Evolutionary conservation across 2,888 invertebrate genomes (phyloP).

Genomic region (Pristionchus exspectatus): DNA sequence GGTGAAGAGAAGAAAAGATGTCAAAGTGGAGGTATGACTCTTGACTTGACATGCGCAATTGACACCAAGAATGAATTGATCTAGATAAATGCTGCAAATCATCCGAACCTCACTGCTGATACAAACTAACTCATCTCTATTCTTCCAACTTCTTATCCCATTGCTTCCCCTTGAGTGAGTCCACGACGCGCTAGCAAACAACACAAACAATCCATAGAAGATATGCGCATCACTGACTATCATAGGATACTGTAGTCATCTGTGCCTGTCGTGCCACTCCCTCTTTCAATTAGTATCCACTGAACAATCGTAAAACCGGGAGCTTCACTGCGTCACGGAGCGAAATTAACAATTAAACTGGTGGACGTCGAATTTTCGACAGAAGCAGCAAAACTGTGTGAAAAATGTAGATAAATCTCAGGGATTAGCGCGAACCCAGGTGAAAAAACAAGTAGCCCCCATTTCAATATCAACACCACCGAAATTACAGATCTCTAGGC

Average conservation of each 20-base stretch:
- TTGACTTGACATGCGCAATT: too few relatives aligned
- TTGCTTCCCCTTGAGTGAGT: conserved; percentile 3
- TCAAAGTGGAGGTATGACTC: not conserved
- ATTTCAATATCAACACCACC: not conserved
- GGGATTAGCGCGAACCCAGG: not conserved
- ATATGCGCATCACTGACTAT: not conserved
- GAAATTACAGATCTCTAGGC: not conserved
- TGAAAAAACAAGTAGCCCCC: too few relatives aligned
- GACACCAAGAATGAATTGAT: not conserved
- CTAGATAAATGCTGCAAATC: too few relatives aligned
- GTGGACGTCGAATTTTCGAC: not conserved
- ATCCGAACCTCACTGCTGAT: not conserved
- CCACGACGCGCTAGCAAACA: not conserved
- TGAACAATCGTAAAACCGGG: not conserved
- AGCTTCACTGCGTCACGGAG: not conserved
- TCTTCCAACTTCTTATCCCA: conserved; percentile 32
- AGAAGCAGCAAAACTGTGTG: not conserved
- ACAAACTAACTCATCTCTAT: conserved; percentile 2
- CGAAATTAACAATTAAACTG: not conserved
- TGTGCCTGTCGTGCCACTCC: not conserved
- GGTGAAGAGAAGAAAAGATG: not conserved
- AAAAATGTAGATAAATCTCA: not conserved
- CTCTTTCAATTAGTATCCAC: not conserved
- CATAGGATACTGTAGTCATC: not conserved
- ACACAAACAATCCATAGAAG: not conserved